phyloP scores from a whole-genome alignment of 30 jellyfish, hydroid and myxozoan species.

The Hydractinia symbiolongicarpus region DNA sequence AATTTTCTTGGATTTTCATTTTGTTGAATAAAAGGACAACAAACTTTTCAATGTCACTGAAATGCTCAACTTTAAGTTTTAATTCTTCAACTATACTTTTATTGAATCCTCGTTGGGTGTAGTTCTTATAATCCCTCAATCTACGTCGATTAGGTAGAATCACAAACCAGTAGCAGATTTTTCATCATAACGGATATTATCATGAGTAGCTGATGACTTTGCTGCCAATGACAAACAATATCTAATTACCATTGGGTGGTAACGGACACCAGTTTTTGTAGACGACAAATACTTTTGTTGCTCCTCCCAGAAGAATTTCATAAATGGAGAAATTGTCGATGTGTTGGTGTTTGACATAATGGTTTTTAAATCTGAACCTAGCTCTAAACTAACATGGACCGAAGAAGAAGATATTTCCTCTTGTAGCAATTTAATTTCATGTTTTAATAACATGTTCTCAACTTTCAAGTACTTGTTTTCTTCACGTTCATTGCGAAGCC shows the following conservation, averaged over 20 bases:
- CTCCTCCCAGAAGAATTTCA: too few relatives aligned
- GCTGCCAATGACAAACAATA: neutral
- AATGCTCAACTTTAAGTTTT: neutral
- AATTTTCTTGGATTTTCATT: conserved; percentile 11
- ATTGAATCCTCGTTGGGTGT: too few relatives aligned
- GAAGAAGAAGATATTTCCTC: neutral
- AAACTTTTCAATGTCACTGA: too few relatives aligned
- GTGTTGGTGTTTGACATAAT: too few relatives aligned
- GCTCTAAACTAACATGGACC: neutral
- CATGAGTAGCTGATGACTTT: neutral
- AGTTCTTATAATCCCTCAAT: neutral
- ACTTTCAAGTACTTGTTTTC: too few relatives aligned
- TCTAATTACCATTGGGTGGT: too few relatives aligned
- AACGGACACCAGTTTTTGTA: too few relatives aligned
- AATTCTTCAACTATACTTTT: neutral
- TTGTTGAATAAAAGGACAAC: neutral
- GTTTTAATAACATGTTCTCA: neutral
- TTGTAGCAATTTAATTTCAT: neutral
- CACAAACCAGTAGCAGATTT: neutral
- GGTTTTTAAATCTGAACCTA: too few relatives aligned
- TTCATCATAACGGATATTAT: neutral
- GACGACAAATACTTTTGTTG: too few relatives aligned
- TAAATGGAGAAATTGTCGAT: too few relatives aligned
- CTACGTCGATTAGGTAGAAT: neutral
- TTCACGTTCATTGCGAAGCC: too few relatives aligned